Base-by-base conservation (phyloP, 2,113 vertebrate species). In the Aramus guarauna region DNA sequence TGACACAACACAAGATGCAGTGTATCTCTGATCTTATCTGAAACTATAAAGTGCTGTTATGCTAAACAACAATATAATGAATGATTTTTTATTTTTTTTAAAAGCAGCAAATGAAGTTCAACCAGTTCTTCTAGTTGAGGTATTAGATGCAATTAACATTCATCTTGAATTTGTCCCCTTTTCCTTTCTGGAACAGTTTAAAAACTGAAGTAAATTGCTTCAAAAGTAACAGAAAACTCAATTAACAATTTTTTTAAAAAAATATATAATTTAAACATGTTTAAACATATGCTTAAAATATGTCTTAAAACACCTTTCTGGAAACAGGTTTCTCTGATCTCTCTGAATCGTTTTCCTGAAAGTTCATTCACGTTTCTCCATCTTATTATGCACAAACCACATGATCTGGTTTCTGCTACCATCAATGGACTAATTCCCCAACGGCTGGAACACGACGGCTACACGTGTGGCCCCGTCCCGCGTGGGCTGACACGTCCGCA, bases 91-190 rank as follows among this genome's bases (percentile, higher is more conserved):
- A 0, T 53, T 92, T 62, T 30, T n/a, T 11, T 0, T 4, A 9
- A 45, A 48, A 90, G 43, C 41, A 63, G 58, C 71, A 94, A 82
- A 85, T 53, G 69, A 93, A 92, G 92, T 10, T 75, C 53, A 95
- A 96, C 94, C 85, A 90, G 96, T 95, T 95, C 27, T 96, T 90
- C 96, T 82, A 64, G 94, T 85, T 85, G 36, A 85, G 58, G 39
- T 82, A 24, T 71, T 91, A 82, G 27, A 29, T 67, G 16, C n/a
- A 85, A 50, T 77, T 90, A 92, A 63, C 63, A 52, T 83, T 91
- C 11, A 4, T 37, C 43, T 92, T 74, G 50, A 93, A 80, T 83
- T 78, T 91, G 79, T 62, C 26, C 32, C 27, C 34, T 79, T 47
- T 59, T 92, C 14, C 14, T 85, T 93, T 85, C 81, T 79, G 37